These are phyloP conservation scores for Phocides pigmalion DNA, from an alignment of 1,140 invertebrate species.

Conservation along the genomic window DNA sequence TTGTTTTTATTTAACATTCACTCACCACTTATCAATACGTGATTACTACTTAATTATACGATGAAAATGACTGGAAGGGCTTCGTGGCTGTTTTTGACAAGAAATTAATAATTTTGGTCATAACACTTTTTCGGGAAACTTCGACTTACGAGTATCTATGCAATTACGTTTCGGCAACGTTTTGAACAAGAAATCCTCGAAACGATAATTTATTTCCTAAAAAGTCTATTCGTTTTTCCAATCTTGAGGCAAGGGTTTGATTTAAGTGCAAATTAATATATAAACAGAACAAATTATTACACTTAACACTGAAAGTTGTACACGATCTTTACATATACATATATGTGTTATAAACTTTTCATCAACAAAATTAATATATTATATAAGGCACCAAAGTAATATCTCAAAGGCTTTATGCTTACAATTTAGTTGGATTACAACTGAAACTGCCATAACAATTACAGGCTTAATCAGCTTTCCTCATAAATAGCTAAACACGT, in stretches of 20 bases:
- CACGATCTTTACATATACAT: constrained; percentile 15
- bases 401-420: constrained; percentile 10
- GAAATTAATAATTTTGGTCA: no score
- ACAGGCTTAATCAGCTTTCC: constrained; percentile 71
- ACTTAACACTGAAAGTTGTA: background rate
- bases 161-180: no score
- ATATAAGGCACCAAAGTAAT: constrained; percentile 13
- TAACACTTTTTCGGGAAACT: no score
- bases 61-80: background rate
- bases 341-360: constrained; percentile 25
- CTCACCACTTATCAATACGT: background rate
- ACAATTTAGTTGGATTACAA: constrained; percentile 33
- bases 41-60: background rate
- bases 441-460: constrained; percentile 55
- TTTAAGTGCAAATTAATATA: no score
- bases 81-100: background rate
- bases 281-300: background rate
- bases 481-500: constrained; percentile 75
- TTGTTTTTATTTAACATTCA: background rate
- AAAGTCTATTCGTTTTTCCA: no score
- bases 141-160: no score
- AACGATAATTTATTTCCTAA: no score
- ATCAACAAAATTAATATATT: constrained; percentile 5
- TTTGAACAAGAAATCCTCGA: no score
- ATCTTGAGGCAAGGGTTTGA: no score